Base-by-base conservation (phyloP, 2,113 vertebrate genomes). In the Dermatemys mawii region DNA sequence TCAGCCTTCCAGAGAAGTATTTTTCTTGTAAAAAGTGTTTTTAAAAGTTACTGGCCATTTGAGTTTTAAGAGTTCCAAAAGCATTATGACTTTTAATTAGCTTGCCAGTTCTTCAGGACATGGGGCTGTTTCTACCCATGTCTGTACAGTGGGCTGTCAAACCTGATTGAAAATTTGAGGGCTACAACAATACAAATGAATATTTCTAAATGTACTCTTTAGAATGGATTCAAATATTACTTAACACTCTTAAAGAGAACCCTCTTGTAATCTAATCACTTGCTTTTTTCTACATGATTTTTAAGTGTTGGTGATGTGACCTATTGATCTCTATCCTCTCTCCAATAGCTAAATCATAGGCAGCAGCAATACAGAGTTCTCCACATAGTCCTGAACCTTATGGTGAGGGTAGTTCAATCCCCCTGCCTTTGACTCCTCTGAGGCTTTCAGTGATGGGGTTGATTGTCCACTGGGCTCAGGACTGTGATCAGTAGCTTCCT, bases 321-420 rank as follows among this genome's bases (percentile, higher is more conserved):
- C 5, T 4, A 2, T 5, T 6, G 29, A 14, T 22, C 57, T 78
- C 55, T 84, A 55, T 4, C 19, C 27, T 75, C 57, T 29, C 19
- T 57, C 44, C 19, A 3, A 63, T 76, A 79, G n/a, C 38, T 21
- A 26, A 35, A 27, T 5, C 4, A 26, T 73, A 78, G 60, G 16
- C 78, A 88, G 38, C 27, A 29, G 54, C 54, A 0, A 73, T 75
- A 26, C 13, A 60, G 13, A 90, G 51, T 22, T 86, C 26, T 55
- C 46, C 2, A 0, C 38, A 9, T 76, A 0, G 0, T 27, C 89
- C 57, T 17, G 55, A 48, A 41, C 4, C 11, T 51, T 50, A 21
- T 11, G 4, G 17, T 51, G 57, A 38, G 41, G 48, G 29, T 84
- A 83, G 5, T 8, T 79, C 84, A 48, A 54, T 8, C 54, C 3